Evolutionary conservation across 2,113 vertebrate species (phyloP), one percentile per base, ranked within the genome.

Genomic region (Scortum barcoo): DNA sequence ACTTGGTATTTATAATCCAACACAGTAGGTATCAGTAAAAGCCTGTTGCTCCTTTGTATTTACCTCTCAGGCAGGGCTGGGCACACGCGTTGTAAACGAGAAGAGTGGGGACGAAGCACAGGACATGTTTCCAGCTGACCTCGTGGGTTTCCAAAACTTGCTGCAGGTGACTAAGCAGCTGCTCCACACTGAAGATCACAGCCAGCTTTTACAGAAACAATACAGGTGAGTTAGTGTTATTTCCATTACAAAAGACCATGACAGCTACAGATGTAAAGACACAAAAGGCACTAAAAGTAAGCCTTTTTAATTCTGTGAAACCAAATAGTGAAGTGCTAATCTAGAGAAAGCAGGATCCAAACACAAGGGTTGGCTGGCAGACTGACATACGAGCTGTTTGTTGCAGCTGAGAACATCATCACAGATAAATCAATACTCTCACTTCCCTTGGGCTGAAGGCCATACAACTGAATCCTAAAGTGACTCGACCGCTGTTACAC

Each of bases 71-170:
- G 10, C 95, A 92, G 83, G 67, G 73, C 86, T 94, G 95, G 0
- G 96, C 94, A 13, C 94, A 83, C 0, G 93, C 85, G 61, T 96
- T 91, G 65, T 96, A 97, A 63, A 97, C 86, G 7, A 97, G 91
- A 89, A 98, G 78, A 0, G 96, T 95, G 57, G 98, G 98, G 26
- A 98, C 82, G 1, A 96, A 98, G 86, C 96, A 95, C 3, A 99
- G 96, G 12, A 99, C 95, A 0, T 96, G 95, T 76, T 94, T 94
- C 98, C 98, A 99, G 91, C 98, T 98, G 10, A 99, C 97, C 80
- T 99, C 98, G 0, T 93, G 96, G 0, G 94, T 96, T 82, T 97
- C 97, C 84, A 99, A 85, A 46, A 98, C 94, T 4, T 96, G 95
- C 91, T 96, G 96, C 88, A 99, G 89, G 74, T 94, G 95, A 75